phyloP scores from a whole-genome alignment of 2,797 vertebrate species.

The Sylvia borin region DNA sequence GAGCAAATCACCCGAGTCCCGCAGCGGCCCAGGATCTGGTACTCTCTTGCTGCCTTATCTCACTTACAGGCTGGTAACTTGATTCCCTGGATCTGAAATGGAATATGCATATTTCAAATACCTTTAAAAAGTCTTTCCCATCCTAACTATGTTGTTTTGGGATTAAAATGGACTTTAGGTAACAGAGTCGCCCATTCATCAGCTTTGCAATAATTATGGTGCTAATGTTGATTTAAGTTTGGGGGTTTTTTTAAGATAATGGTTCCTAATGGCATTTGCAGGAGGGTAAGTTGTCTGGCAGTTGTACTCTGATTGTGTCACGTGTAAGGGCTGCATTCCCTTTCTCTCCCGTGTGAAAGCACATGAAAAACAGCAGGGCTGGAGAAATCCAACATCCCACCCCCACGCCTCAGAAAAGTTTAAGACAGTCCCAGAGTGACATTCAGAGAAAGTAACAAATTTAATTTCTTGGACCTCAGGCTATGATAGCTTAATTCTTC shows the following conservation, averaged over 20 bases:
- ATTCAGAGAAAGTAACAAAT: conserved; percentile 19
- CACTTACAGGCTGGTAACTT: conserved; percentile 69
- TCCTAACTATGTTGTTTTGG: conserved; percentile 62
- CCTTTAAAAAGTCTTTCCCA: conserved; percentile 62
- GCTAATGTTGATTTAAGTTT: conserved; percentile 41
- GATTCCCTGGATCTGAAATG: conserved; percentile 68
- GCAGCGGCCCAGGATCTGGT: background rate
- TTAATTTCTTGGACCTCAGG: conserved; percentile 17
- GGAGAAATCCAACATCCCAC: background rate
- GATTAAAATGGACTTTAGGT: conserved; percentile 37
- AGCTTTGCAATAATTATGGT: conserved; percentile 21
- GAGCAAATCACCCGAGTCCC: conserved; percentile 68
- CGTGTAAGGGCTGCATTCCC: background rate
- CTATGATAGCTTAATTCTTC: conserved; percentile 32
- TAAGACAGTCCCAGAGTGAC: conserved; percentile 65
- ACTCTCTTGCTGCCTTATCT: conserved; percentile 58
- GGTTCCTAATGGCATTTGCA: conserved; percentile 36
- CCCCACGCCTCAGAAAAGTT: conserved; percentile 2
- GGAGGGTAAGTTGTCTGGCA: background rate
- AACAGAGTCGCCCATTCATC: conserved; percentile 47
- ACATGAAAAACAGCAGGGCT: background rate
- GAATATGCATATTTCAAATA: conserved; percentile 72
- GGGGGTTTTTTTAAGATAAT: background rate
- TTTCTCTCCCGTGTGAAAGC: background rate
- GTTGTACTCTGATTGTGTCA: background rate